Conservation (phyloP, 2,888 invertebrate species). For the Erebia palarica region DNA sequence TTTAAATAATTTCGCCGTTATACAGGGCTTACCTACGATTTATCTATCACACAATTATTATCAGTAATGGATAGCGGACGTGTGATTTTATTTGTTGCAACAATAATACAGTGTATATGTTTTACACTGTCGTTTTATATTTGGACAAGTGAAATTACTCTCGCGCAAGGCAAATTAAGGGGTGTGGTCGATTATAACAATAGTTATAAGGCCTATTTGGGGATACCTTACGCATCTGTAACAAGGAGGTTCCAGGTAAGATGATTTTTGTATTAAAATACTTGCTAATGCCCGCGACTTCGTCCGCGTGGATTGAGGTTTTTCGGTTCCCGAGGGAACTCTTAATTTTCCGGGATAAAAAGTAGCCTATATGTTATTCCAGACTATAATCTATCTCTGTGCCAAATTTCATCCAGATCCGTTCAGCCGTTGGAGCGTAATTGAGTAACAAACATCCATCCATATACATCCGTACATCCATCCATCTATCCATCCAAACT, state of each 20-base stretch:
- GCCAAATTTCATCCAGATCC: no score
- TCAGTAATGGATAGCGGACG: conserved; percentile 11
- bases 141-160: conserved; percentile 28
- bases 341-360: no score
- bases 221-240: conserved; percentile 49
- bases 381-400: no score
- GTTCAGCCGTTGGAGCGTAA: no score
- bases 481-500: no score
- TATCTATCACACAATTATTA: conserved; percentile 1
- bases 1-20: background rate
- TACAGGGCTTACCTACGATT: background rate
- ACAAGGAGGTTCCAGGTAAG: conserved; percentile 44
- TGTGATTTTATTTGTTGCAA: conserved; percentile 4
- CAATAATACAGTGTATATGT: conserved; percentile 3
- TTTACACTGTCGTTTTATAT: conserved; percentile 4
- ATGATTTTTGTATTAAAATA: background rate
- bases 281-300: no score
- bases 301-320: no score
- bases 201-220: conserved; percentile 44
- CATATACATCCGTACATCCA: no score
- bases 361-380: no score
- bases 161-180: conserved; percentile 44
- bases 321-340: no score
- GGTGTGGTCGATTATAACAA: conserved; percentile 32
- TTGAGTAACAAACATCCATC: no score